These are phyloP conservation scores for Pedionomus torquatus DNA, from an alignment of 2,113 vertebrate genomes.

Conservation along the genomic window DNA sequence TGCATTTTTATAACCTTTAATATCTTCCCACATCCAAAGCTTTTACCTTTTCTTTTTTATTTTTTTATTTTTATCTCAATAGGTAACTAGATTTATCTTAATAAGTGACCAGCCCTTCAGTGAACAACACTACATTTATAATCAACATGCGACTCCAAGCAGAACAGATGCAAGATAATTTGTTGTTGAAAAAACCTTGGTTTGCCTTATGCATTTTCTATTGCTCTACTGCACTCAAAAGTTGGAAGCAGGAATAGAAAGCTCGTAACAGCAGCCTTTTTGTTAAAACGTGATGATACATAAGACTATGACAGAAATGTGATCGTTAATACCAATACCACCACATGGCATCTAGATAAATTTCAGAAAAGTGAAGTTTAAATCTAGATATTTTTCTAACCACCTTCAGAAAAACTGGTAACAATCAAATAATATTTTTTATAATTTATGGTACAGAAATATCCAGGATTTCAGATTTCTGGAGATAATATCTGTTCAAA, in stretches of 20 bases:
- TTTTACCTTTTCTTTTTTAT: not conserved
- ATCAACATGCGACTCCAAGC: not conserved
- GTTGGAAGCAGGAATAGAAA: not conserved
- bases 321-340: not conserved
- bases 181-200: not conserved
- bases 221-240: not conserved
- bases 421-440: not conserved
- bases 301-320: not conserved
- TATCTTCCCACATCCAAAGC: not conserved
- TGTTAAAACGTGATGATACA: not conserved
- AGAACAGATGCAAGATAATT: not conserved
- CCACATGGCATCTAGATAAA: not conserved
- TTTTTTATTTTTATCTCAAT: not conserved
- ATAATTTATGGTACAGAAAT: not conserved
- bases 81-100: not conserved
- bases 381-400: not conserved
- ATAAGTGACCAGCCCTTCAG: not conserved
- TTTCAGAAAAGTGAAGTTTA: not conserved
- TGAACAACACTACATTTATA: not conserved
- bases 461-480: not conserved
- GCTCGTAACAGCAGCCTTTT: fast-evolving
- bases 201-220: not conserved
- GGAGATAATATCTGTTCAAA: not conserved
- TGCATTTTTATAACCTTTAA: not conserved
- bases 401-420: not conserved